These are phyloP conservation scores for Ibycter americanus DNA, from an alignment of 2,797 vertebrate genomes.

Conservation along the genomic window DNA sequence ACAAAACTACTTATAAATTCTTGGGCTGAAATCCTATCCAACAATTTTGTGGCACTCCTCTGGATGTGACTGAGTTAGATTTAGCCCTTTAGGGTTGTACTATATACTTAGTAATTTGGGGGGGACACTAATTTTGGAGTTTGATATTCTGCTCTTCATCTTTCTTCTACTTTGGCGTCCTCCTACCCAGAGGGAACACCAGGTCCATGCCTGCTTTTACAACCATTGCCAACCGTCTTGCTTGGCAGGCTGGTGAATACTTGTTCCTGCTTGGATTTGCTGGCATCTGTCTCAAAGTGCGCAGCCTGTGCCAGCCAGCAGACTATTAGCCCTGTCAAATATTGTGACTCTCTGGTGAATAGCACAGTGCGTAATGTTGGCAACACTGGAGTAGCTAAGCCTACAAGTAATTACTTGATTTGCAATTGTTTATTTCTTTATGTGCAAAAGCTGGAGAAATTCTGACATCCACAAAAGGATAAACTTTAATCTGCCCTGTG, in stretches of 20 bases:
- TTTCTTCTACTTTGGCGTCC: background rate
- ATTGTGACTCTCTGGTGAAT: slow-evolving; percentile 75
- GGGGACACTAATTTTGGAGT: background rate
- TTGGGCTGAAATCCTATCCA: background rate
- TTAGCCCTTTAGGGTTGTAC: background rate
- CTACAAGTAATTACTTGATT: slow-evolving; percentile 74
- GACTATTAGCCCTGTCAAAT: slow-evolving; percentile 75
- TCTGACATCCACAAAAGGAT: slow-evolving; percentile 74
- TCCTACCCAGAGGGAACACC: background rate
- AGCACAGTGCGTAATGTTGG: slow-evolving; percentile 66
- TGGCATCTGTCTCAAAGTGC: slow-evolving; percentile 59
- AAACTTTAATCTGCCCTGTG: slow-evolving; percentile 74
- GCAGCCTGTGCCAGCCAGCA: slow-evolving; percentile 68
- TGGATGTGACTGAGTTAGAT: background rate
- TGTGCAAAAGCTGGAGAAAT: slow-evolving; percentile 71
- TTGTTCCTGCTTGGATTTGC: slow-evolving; percentile 60
- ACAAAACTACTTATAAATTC: background rate
- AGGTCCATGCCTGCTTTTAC: slow-evolving; percentile 16
- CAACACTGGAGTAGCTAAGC: slow-evolving; percentile 68
- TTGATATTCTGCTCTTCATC: background rate
- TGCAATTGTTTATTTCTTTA: slow-evolving; percentile 74
- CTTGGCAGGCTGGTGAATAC: slow-evolving; percentile 60
- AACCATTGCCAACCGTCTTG: slow-evolving; percentile 28
- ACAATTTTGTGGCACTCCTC: background rate
- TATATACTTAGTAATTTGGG: background rate